These are phyloP conservation scores for Glaucopsyche alexis DNA, from an alignment of 2,888 invertebrate genomes.

Conservation along the genomic window DNA sequence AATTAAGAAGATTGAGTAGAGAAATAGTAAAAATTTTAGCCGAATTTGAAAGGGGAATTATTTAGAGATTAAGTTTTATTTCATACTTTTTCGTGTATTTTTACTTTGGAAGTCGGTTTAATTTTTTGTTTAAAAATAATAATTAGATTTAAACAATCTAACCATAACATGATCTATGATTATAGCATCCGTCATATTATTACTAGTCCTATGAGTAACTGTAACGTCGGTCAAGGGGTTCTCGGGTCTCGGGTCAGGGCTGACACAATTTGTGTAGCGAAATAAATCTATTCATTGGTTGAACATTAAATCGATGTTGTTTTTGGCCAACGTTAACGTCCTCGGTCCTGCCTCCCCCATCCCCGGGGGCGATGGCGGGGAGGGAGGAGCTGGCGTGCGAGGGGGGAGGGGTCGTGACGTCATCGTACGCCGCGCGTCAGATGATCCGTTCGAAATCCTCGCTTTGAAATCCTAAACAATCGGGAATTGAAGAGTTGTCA, in stretches of 20 bases:
- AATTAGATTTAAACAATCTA: no score
- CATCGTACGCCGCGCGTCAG: constrained; percentile 43
- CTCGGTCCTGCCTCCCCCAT: constrained; percentile 41
- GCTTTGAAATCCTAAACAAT: constrained; percentile 21
- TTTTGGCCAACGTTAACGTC: constrained; percentile 64
- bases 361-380: constrained; percentile 38
- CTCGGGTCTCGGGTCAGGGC: neutral
- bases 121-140: no score
- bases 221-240: neutral
- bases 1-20: no score
- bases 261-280: constrained; percentile 33
- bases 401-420: constrained; percentile 51
- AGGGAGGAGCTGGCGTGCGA: constrained; percentile 47
- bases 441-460: constrained; percentile 37
- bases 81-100: no score
- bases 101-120: no score
- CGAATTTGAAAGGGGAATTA: no score
- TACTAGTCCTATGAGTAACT: neutral
- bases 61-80: no score
- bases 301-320: constrained; percentile 56
- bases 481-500: constrained; percentile 14
- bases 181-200: neutral
- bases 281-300: constrained; percentile 41
- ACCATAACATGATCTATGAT: neutral
- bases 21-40: no score